Conservation (phyloP, 2,888 invertebrate genomes). For the Andrena bucephala region DNA sequence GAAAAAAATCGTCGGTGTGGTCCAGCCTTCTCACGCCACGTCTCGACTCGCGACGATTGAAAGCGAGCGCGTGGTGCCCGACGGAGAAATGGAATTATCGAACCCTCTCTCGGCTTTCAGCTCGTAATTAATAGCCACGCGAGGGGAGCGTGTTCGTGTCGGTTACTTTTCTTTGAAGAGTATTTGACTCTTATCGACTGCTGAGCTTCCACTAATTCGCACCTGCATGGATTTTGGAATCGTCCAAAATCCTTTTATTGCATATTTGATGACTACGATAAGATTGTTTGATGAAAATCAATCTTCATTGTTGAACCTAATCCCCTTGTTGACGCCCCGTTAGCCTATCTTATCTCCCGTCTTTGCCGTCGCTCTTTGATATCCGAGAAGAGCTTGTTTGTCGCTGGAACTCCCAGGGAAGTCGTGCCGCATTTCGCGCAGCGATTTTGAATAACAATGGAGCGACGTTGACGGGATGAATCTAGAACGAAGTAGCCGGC, state of each 20-base stretch:
- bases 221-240: too few relatives aligned
- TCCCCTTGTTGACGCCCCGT: background rate
- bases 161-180: background rate
- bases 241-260: too few relatives aligned
- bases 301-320: background rate
- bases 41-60: conserved; percentile 4
- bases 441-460: conserved; percentile 1
- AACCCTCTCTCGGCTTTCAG: conserved; percentile 10
- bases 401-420: background rate
- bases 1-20: conserved; percentile 54
- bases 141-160: conserved; percentile 8
- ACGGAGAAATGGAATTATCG: conserved; percentile 2
- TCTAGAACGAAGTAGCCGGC: background rate
- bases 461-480: background rate
- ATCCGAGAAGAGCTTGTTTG: background rate
- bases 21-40: conserved; percentile 40
- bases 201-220: too few relatives aligned
- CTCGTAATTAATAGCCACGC: conserved; percentile 52
- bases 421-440: background rate
- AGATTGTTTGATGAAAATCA: background rate
- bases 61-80: conserved; percentile 23
- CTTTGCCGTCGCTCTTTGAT: background rate
- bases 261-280: background rate
- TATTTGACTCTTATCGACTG: background rate
- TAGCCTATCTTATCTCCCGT: conserved; percentile 22